Evolutionary conservation across 1,140 invertebrate genomes (phyloP).

Genomic region (Mercenaria mercenaria): DNA sequence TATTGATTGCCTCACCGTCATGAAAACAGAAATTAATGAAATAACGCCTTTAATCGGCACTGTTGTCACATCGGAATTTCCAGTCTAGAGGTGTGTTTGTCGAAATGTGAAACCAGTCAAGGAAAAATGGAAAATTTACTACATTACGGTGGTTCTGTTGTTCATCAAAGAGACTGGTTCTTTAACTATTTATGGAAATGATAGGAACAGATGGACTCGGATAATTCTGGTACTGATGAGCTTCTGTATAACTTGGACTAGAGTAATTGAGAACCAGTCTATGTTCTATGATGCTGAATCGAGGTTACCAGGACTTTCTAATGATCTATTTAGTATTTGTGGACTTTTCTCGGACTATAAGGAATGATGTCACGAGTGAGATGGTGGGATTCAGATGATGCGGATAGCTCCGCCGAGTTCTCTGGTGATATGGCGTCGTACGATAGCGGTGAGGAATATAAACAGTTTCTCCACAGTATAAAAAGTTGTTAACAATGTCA

Average conservation of each 20-base stretch:
- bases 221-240: conserved; percentile 5
- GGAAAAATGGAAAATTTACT: background rate
- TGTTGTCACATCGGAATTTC: background rate
- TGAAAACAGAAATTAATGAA: conserved; percentile 42
- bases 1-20: conserved; percentile 16
- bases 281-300: background rate
- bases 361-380: conserved; percentile 9
- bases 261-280: background rate
- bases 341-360: background rate
- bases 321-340: background rate
- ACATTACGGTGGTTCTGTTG: background rate
- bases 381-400: conserved; percentile 29
- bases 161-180: background rate
- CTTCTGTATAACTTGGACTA: background rate
- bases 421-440: background rate
- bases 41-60: conserved; percentile 9
- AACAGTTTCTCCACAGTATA: no score
- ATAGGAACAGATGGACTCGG: conserved; percentile 27
- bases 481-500: background rate
- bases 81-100: background rate
- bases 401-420: conserved; percentile 4
- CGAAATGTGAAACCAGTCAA: background rate
- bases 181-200: conserved; percentile 40
- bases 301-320: background rate
- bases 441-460: background rate